These are phyloP conservation scores for Brienomyrus brachyistius DNA, from an alignment of 2,113 vertebrate species.

Conservation along the genomic window DNA sequence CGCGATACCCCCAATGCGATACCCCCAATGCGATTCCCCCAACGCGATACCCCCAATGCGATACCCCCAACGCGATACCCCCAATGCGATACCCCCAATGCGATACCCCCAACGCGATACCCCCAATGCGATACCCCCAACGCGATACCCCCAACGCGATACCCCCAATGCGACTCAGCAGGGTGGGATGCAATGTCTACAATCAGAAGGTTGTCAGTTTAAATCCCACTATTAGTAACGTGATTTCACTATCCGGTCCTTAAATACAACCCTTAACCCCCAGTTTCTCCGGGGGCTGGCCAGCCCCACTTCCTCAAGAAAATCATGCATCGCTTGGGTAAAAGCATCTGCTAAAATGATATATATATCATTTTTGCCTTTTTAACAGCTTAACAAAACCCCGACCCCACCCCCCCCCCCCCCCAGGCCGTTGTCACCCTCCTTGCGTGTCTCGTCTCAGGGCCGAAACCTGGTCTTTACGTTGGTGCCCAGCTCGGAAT, in stretches of 20 bases:
- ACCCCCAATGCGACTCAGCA: neutral
- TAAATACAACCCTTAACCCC: neutral
- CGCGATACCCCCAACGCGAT: neutral
- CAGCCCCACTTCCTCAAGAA: neutral
- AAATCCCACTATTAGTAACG: neutral
- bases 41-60: too few relatives aligned
- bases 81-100: neutral
- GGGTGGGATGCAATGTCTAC: neutral
- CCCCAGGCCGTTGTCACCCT: neutral
- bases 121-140: too few relatives aligned
- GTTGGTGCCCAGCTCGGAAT: neutral
- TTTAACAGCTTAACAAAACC: neutral
- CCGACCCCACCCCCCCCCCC: neutral
- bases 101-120: neutral
- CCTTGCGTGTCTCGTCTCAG: neutral
- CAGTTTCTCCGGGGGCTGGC: neutral
- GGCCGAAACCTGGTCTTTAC: neutral
- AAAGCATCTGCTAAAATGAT: neutral
- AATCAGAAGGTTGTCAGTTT: neutral
- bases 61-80: neutral
- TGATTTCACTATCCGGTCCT: neutral
- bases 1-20: neutral
- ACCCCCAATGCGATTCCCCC: too few relatives aligned
- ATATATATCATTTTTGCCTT: neutral
- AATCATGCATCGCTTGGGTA: neutral